Base-by-base conservation (phyloP, 2,888 invertebrate genomes). In the Agrotis ipsilon region DNA sequence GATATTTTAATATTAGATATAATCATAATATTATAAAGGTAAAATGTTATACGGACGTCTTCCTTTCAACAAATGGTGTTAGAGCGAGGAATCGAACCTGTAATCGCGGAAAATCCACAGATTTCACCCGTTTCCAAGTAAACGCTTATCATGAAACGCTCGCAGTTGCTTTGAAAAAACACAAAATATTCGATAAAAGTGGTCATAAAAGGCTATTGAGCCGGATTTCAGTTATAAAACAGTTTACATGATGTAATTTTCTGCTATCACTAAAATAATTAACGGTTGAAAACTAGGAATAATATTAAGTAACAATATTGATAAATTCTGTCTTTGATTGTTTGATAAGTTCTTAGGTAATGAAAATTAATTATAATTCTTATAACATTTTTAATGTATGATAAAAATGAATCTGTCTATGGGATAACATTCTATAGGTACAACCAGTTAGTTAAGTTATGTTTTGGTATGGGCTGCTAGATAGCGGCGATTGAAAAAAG, bases 161-260 rank as follows among this genome's bases (percentile, higher is more conserved):
- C n/a, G 18, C 19, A 27, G 27, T 49, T 24, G 58, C 54, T 77
- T 64, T n/a, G 64, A 67, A 73, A 11, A 32, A 74, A 75, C 65
- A 45, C 67, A 67, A 75, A 81, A 68, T 71, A 64, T 66, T 57
- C 57, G 80, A 80, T 80, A 77, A 80, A 39, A 80, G 16, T 14
- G 16, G 65, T 43, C 11, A 68, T 77, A 70, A 80, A 78, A 72
- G 32, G 14, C 61, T 27, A 69, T 32, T 32, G 46, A 70, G 48
- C 45, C 54, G 58, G 60, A 70, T 59, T 80, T 70, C 55, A 76
- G 59, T 11, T 46, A 21, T 66, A 76, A 72, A 80, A 70, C 43
- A 51, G 48, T 51, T 58, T 45, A 73, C 27, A 16, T 16, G 72
- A 45, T 65, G 48, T 43, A 72, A 68, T 80, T 80, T 76, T 11